Evolutionary conservation across 2,797 vertebrate species (phyloP).

Genomic region (Pseudochaenichthys georgianus): DNA sequence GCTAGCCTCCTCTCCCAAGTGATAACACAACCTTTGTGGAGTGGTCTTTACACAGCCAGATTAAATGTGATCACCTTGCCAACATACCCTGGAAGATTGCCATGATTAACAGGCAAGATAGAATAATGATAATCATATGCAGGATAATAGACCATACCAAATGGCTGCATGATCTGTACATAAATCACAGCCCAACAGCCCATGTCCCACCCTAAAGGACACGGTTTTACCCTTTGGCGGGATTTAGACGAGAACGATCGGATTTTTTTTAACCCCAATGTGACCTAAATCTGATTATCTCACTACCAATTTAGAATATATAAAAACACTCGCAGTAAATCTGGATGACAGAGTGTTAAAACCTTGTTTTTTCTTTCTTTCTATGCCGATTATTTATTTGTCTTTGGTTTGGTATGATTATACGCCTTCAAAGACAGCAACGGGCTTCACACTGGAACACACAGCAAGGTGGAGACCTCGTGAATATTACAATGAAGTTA

Average conservation of each 20-base stretch:
- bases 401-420: constrained; percentile 2
- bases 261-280: constrained; percentile 47
- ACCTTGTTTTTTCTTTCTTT: background rate
- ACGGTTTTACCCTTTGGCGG: constrained; percentile 60
- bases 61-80: constrained; percentile 83
- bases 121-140: constrained; percentile 83
- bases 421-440: constrained; percentile 30
- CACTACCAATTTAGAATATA: constrained; percentile 14
- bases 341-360: constrained; percentile 27
- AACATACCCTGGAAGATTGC: constrained; percentile 73
- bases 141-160: constrained; percentile 79
- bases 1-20: constrained; percentile 74
- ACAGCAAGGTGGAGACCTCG: constrained; percentile 48
- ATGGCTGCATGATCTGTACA: constrained; percentile 74
- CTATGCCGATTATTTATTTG: constrained; percentile 9
- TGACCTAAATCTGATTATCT: constrained; percentile 52
- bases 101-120: constrained; percentile 81
- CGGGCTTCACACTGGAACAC: constrained; percentile 36
- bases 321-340: constrained; percentile 14
- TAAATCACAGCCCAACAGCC: constrained; percentile 72
- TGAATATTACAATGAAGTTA: constrained; percentile 67
- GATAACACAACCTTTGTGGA: constrained; percentile 78
- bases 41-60: constrained; percentile 74
- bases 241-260: constrained; percentile 61
- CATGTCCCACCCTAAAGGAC: constrained; percentile 71